Conservation (phyloP, 2,797 vertebrate genomes). For the Ptychobarbus kaznakovi region DNA sequence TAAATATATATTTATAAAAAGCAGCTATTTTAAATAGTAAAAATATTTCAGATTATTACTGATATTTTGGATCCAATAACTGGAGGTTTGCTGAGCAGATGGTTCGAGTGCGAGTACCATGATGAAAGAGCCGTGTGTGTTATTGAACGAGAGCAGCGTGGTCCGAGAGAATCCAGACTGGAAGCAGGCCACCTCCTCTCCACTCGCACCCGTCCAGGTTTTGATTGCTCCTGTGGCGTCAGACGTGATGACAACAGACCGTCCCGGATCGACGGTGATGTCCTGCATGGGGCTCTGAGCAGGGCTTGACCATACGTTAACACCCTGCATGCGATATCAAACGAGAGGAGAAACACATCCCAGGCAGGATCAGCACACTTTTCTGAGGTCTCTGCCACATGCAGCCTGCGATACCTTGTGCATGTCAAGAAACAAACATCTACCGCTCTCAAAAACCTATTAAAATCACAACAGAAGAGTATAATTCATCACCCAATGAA, state of each 20-base stretch:
- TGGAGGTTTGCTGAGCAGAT: too few relatives aligned
- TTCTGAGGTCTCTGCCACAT: neutral
- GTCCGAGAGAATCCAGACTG: slow-evolving; percentile 59
- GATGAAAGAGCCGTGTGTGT: slow-evolving; percentile 70
- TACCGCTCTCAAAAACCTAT: too few relatives aligned
- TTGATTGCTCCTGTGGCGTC: slow-evolving; percentile 72
- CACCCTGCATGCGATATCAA: slow-evolving; percentile 66
- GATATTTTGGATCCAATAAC: too few relatives aligned
- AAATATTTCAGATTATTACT: too few relatives aligned
- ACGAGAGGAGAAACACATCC: too few relatives aligned
- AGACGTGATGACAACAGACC: slow-evolving; percentile 71
- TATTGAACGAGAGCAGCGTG: slow-evolving; percentile 70
- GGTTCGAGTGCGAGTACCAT: slow-evolving; percentile 66
- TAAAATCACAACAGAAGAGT: too few relatives aligned
- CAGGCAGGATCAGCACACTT: too few relatives aligned
- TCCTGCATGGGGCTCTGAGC: slow-evolving; percentile 73
- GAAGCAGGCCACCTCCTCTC: slow-evolving; percentile 72
- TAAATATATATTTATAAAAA: too few relatives aligned
- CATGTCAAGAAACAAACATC: too few relatives aligned
- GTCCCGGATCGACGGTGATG: slow-evolving; percentile 68
- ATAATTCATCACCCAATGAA: too few relatives aligned
- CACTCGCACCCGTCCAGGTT: slow-evolving; percentile 74
- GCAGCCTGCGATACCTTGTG: too few relatives aligned
- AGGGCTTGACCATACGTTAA: slow-evolving; percentile 77
- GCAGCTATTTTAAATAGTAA: too few relatives aligned